Base-by-base conservation (phyloP, 2,113 vertebrate species). In the Ramphastos sulfuratus region DNA sequence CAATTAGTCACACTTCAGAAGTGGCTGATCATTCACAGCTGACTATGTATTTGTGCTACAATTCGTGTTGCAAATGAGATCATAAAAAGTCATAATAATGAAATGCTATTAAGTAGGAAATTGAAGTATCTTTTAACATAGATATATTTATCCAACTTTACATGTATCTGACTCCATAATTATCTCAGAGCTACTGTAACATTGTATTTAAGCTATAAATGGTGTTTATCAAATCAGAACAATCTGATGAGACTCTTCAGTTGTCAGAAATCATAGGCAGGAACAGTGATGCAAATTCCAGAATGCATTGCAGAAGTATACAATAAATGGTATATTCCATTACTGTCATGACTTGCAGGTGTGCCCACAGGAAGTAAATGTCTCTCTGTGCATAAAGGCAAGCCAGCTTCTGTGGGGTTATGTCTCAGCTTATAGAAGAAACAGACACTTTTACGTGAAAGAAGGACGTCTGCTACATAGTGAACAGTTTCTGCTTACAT, bases 291-390 rank as follows among this genome's bases (percentile, higher is more conserved):
- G 14, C 6, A 12, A 75, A 60, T 72, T n/a, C 50, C 54, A 59
- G 50, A 80, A 60, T 3, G 25, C 15, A 24, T 4, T 60, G 58
- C 1, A 0, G 30, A 37, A 35, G 30, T 50, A 50, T 7, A n/a
- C 8, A 82, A 60, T 58, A 39, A 42, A 8, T 2, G 9, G 11
- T 5, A 4, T 30, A 60, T 42, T 74, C 39, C 33, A 11, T n/a
- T 42, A 25, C 16, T 0, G 0, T 18, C 3, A 0, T 35, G 35
- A 8, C n/a, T 21, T 7, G 31, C 79, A 75, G 52, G 25, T 66
- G 15, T 66, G n/a, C 55, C 66, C 3, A 0, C 67, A 69, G n/a
- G 19, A 39, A 7, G 7, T 24, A 23, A 19, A 33, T 2, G 10
- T 8, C 25, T 21, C 50, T 31, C 16, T 21, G 2, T 9, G 16